Percentiles rank a stretch among this genome's conserved stretches.
These are phyloP conservation scores for Limnephilus auricula DNA, from an alignment of 2,888 invertebrate species.

Conservation along the genomic window DNA sequence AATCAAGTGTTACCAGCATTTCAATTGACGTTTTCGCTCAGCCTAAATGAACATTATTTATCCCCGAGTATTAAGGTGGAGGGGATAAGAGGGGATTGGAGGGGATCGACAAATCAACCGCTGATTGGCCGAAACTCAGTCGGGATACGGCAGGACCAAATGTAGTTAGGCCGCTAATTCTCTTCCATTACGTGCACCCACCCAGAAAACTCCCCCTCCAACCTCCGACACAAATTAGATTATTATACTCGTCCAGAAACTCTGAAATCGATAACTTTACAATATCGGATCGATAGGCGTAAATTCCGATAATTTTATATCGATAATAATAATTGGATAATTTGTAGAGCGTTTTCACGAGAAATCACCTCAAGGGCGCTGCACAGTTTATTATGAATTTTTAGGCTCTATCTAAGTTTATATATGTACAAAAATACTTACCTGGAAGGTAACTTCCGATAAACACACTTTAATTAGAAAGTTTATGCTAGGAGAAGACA, in stretches of 20 bases:
- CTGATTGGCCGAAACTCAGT: constrained; percentile 31
- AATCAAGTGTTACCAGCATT: neutral
- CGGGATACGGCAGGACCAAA: neutral
- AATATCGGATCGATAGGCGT: no score
- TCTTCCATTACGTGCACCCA: neutral
- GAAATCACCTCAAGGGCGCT: no score
- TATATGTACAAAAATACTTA: no score
- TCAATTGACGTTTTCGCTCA: neutral
- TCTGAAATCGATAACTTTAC: no score
- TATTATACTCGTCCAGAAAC: neutral
- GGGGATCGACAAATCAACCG: constrained; percentile 33
- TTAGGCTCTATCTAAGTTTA: no score
- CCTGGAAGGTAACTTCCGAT: no score
- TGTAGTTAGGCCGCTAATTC: constrained; percentile 2
- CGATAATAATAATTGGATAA: no score
- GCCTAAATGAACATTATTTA: neutral
- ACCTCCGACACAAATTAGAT: neutral
- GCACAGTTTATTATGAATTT: no score
- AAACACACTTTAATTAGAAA: no score
- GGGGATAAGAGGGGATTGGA: neutral
- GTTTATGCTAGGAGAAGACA: no score
- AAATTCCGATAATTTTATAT: no score
- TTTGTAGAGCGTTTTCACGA: no score
- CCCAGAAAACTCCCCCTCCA: neutral
- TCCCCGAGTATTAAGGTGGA: neutral